phyloP scores from a whole-genome alignment of 1,140 invertebrate genomes.

The Stenopsyche tienmushanensis region DNA sequence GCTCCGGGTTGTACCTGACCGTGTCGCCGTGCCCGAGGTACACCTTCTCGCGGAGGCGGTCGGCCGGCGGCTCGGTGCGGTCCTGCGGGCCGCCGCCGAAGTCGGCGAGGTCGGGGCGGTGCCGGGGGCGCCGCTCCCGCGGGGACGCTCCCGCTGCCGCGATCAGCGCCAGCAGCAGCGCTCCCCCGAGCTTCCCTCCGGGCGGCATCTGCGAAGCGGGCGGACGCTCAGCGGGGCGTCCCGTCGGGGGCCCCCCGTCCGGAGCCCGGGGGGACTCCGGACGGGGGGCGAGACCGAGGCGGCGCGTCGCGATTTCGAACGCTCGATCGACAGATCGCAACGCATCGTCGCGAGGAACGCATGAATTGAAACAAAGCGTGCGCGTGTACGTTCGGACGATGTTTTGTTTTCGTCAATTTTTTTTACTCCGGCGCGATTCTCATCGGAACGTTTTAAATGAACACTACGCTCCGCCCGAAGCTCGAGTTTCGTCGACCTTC shows the following conservation, averaged over 20 bases:
- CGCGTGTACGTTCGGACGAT: no score
- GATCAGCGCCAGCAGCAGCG: conserved; percentile 22
- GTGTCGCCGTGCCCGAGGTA: conserved; percentile 56
- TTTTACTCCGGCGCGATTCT: no score
- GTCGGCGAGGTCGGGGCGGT: conserved; percentile 28
- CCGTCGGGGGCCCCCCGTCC: neutral
- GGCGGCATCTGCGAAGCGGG: neutral
- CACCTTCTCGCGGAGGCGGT: conserved; percentile 43
- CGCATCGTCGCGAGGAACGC: no score
- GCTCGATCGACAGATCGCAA: no score
- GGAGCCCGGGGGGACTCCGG: neutral
- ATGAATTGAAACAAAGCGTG: no score
- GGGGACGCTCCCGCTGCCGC: conserved; percentile 22
- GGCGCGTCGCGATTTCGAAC: neutral
- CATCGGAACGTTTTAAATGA: no score
- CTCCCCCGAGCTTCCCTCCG: neutral
- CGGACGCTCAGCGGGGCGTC: neutral
- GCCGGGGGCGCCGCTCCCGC: conserved; percentile 35
- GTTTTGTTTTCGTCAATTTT: no score
- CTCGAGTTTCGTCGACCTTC: no score
- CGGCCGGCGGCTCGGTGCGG: conserved; percentile 15
- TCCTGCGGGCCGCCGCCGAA: neutral
- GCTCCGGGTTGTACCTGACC: conserved; percentile 55
- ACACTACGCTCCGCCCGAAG: no score
- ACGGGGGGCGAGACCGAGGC: neutral